Base-by-base conservation (phyloP, 2,888 invertebrate genomes). In the Pristionchus japonicus region DNA sequence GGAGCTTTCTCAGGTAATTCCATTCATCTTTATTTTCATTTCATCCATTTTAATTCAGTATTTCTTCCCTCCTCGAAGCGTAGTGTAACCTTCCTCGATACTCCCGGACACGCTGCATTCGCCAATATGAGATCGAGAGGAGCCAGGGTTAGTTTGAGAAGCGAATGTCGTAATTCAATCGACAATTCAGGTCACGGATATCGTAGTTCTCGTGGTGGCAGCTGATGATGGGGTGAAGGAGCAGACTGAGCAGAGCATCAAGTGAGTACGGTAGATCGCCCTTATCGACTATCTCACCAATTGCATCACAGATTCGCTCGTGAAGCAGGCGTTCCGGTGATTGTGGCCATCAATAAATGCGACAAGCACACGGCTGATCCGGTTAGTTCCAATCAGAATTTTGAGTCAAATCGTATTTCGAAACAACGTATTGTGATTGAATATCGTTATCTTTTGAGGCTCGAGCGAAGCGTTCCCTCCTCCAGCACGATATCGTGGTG, bases 81-180 rank as follows among this genome's bases (percentile, higher is more conserved):
- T 49, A 88, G 67, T 27, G 95, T 99, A 27, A 99, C 99, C 17
- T 99, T 99, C 95, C 95, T 99, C 91, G 99, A 99, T 95, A 99
- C 99, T 17, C 99, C 99, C 7, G 99, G 99, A 0, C 99, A 99
- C 96, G 98, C 99, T 4, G 99, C 99, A 0, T 99, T 99, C 95
- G 96, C 96, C 83, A 96, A 98, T 1, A 98, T 99, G 98, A 95
- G 99, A 89, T 96, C 97, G 13, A 96, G 99, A 83, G 99, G 99
- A n/a, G 98, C 64, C 9, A 83, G 67, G 43, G 67, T 86, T 31
- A 7, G 17, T 9, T 52, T 4, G n/a, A 27, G 31, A n/a, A 37
- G 37, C 11, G 11, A 27, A 13, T 61, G 27, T 27, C 82, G 84
- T 49, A 34, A 77, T 52, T 90, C 91, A 89, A 86, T 99, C 88